Evolutionary conservation across 2,113 vertebrate species (phyloP), one percentile per base, ranked within the genome.

Genomic region (Ailuropoda melanoleuca): DNA sequence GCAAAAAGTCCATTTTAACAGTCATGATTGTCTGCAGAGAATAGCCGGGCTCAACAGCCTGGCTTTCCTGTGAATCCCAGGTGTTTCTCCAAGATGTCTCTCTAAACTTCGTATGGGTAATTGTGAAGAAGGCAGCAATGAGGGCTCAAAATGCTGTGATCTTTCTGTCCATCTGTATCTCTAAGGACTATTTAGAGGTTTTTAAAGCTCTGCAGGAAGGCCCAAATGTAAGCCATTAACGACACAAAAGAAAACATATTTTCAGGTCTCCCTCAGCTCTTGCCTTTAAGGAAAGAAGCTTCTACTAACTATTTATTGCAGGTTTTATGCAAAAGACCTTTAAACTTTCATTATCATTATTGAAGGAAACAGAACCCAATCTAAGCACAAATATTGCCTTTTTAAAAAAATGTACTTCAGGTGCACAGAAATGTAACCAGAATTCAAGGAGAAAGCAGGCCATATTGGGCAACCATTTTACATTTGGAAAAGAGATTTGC

Each of bases 111-210:
- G 53, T 24, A 6, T 39, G 48, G 37, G 11, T 83, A 87, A 96
- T 90, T 94, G 56, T 64, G 80, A 90, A 83, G 81, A 83, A 92
- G 60, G 34, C 18, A 53, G 43, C n/a, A 46, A 18, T 1, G 31
- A 75, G 23, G 10, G 77, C 92, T 95, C 95, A 88, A 93, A 95
- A 97, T 96, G 34, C 31, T 23, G 14, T 60, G 58, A 53, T 81
- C 93, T 94, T 94, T 97, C 56, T 78, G 56, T 60, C 90, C 24
- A 60, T n/a, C 9, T 18, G 1, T 94, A n/a, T 85, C 81, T 96
- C 84, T 24, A 13, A 48, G 50, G 56, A 53, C 39, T 85, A 56
- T 70, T 95, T 88, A 81, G 92, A 82, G n/a, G 23, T 97, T 94
- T 82, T 87, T 50, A 72, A 21, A 6, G 58, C 17, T 80, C 29